phyloP scores from a whole-genome alignment of 2,888 invertebrate species.

The Limnephilus auricula region DNA sequence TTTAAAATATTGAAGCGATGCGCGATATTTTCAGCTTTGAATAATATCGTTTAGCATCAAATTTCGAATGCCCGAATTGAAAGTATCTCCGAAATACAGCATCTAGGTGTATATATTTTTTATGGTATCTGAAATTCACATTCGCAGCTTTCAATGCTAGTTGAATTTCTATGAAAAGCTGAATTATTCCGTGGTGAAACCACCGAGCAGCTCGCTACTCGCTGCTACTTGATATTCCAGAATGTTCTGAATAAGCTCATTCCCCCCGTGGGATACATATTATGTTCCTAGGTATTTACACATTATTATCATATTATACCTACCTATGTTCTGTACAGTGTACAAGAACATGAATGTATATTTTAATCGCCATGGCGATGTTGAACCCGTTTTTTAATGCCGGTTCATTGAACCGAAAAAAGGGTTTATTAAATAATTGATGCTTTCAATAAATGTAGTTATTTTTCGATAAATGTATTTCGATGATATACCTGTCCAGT shows the following conservation, averaged over 20 bases:
- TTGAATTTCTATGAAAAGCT: neutral
- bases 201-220: neutral
- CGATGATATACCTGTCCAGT: neutral
- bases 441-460: neutral
- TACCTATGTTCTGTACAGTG: neutral
- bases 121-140: neutral
- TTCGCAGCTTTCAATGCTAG: neutral
- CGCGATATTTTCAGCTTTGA: neutral
- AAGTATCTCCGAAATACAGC: neutral
- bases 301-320: neutral
- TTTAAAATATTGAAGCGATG: neutral
- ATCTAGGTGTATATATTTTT: neutral
- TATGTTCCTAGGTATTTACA: neutral
- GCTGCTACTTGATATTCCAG: slow-evolving; percentile 7
- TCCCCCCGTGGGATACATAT: slow-evolving; percentile 8
- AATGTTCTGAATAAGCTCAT: slow-evolving; percentile 29
- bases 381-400: neutral
- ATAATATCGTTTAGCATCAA: neutral
- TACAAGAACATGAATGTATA: neutral
- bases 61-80: neutral
- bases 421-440: neutral
- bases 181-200: neutral
- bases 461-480: no score
- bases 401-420: neutral
- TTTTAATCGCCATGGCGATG: neutral